Percentiles rank a stretch among this genome's conserved stretches.
These are phyloP conservation scores for Apantesis nais DNA, from an alignment of 2,888 invertebrate genomes.

Conservation along the genomic window DNA sequence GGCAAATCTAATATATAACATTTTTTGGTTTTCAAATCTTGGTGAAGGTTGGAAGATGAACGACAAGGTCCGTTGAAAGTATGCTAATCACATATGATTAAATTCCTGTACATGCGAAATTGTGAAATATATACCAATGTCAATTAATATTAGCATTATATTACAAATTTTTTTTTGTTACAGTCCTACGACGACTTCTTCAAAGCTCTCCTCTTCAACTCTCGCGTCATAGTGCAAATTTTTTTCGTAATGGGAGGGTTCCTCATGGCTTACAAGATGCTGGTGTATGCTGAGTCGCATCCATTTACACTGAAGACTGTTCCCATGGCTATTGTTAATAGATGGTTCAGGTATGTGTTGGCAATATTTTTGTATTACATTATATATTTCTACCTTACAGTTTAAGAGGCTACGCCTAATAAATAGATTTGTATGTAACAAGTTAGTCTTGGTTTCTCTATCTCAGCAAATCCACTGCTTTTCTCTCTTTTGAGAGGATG, in stretches of 20 bases:
- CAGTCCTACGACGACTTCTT: slow-evolving; percentile 82
- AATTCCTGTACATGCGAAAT: too few relatives aligned
- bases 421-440: background rate
- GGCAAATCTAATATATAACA: too few relatives aligned
- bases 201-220: slow-evolving; percentile 78
- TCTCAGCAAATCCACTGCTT: too few relatives aligned
- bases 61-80: too few relatives aligned
- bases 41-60: background rate
- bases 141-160: background rate
- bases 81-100: too few relatives aligned
- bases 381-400: background rate
- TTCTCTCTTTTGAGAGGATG: too few relatives aligned
- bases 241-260: slow-evolving; percentile 83
- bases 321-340: slow-evolving; percentile 77
- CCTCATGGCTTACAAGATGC: slow-evolving; percentile 81
- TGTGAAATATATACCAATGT: background rate
- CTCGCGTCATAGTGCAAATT: slow-evolving; percentile 77
- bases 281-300: slow-evolving; percentile 73
- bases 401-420: background rate
- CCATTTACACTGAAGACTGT: slow-evolving; percentile 72
- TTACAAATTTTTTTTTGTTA: slow-evolving; percentile 18
- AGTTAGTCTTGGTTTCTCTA: background rate
- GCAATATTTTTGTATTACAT: background rate
- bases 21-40: too few relatives aligned
- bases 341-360: slow-evolving; percentile 71